Evolutionary conservation across 2,113 vertebrate species (phyloP).

Genomic region (Trichomycterus rosablanca): DNA sequence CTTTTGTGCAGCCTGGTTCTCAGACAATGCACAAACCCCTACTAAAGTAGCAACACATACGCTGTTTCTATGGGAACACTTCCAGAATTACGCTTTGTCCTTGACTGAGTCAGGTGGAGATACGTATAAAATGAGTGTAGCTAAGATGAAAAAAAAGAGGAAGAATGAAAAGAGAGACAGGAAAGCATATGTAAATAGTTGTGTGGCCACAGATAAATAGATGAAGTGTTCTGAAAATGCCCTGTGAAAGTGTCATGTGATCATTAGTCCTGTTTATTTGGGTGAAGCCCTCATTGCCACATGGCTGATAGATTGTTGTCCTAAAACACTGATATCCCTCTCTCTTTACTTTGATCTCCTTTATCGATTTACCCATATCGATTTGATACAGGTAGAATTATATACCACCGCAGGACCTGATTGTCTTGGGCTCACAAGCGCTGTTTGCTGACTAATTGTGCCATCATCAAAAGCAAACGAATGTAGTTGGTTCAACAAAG

Average conservation of each 20-base stretch:
- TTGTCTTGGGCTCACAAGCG: no score
- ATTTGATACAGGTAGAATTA: background rate
- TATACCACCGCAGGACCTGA: background rate
- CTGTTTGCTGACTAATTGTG: background rate
- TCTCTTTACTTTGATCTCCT: no score
- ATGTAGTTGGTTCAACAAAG: slow-evolving; percentile 6
- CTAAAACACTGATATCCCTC: no score
- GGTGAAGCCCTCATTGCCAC: no score
- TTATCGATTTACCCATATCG: no score
- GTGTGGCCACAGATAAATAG: no score
- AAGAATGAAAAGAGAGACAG: background rate
- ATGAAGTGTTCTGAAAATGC: slow-evolving; percentile 2
- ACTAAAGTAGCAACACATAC: slow-evolving; percentile 46
- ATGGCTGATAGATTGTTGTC: no score
- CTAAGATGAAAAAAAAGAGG: no score
- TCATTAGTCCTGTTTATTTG: no score
- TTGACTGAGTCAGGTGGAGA: slow-evolving; percentile 48
- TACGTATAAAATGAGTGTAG: no score
- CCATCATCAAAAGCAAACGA: background rate
- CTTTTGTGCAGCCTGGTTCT: slow-evolving; percentile 17
- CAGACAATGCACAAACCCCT: slow-evolving; percentile 37
- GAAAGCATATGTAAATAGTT: background rate
- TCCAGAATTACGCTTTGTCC: slow-evolving; percentile 41
- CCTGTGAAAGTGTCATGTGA: no score
- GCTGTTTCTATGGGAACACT: slow-evolving; percentile 54